Base-by-base conservation (phyloP, 1,140 invertebrate species). In the Temnothorax longispinosus region DNA sequence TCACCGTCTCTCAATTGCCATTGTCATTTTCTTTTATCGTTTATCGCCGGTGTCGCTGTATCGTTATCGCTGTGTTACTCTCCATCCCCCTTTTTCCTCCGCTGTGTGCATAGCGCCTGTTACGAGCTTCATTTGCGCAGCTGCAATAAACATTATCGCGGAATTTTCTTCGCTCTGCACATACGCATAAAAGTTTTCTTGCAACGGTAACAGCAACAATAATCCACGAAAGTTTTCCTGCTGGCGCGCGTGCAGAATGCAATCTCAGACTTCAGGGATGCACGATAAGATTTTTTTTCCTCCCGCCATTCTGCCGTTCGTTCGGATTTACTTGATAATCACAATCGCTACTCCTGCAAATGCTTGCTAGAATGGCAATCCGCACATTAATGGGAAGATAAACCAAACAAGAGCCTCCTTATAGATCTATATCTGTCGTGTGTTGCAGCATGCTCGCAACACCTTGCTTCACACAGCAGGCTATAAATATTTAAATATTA, bases 361-460 rank as follows among this genome's bases (percentile, higher is more conserved):
- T 18, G 62, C 62, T 80, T 80, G 32, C 21, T 69, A 47, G 58
- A 64, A 54, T 67, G 47, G 21, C 47, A 80, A 21, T 67, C 1
- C 62, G 47, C 76, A 67, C 54, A 67, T 27, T 41, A 35, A n/a
- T 13, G 32, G 47, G 10, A 54, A 54, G 7, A 35, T 8, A 6
- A 84, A n/a, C 5, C 52, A 10, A 44, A 32, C 4, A n/a, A 54
- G 6, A 3, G 58, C 58, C 15, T 78, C 50, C 11, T 69, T 10
- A 38, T 56, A 81, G 38, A 81, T 52, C 65, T 81, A 15, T 81
- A 15, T 32, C 65, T 81, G 38, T 47, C 75, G 52, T 32, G 52
- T 72, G 54, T 84, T 60, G 44, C 54, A 60, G 80, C 80, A 84
- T 84, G 80, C 69, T 58, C n/a, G 50, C 35, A 81, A n/a, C 72